Evolutionary conservation across 2,113 vertebrate genomes (phyloP).

Genomic region (Semicossyphus pulcher): DNA sequence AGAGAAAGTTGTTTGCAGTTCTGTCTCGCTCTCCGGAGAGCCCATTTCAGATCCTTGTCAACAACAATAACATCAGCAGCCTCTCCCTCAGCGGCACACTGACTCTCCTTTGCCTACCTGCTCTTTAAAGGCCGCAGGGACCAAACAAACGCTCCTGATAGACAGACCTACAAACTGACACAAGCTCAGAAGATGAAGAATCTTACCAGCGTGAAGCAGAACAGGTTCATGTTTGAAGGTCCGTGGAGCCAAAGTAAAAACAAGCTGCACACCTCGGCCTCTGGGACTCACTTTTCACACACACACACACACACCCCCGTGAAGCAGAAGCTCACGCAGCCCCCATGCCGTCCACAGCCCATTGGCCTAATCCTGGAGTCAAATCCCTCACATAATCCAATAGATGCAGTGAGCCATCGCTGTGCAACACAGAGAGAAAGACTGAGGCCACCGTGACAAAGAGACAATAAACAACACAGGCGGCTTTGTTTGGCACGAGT

Average conservation of each 20-base stretch:
- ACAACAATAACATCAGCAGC: slow-evolving; percentile 24
- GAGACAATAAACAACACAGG: slow-evolving; percentile 57
- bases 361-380: slow-evolving; percentile 87
- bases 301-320: slow-evolving; percentile 26
- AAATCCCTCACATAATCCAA: slow-evolving; percentile 94
- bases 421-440: slow-evolving; percentile 78
- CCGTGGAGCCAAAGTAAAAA: slow-evolving; percentile 23
- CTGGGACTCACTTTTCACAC: slow-evolving; percentile 30
- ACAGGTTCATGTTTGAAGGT: slow-evolving; percentile 89
- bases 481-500: slow-evolving; percentile 51
- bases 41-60: slow-evolving; percentile 34
- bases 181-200: background rate
- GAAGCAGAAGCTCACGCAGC: slow-evolving; percentile 59
- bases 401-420: slow-evolving; percentile 87
- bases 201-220: slow-evolving; percentile 97
- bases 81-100: slow-evolving; percentile 1
- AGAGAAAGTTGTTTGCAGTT: slow-evolving; percentile 4
- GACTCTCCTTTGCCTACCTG: background rate
- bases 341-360: slow-evolving; percentile 80
- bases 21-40: slow-evolving; percentile 13
- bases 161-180: background rate
- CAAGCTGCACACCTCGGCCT: slow-evolving; percentile 15
- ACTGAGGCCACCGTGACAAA: slow-evolving; percentile 68
- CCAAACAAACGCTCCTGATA: background rate
- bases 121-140: background rate